phyloP scores from a whole-genome alignment of 2,797 vertebrate genomes.

The Bovichtus variegatus region DNA sequence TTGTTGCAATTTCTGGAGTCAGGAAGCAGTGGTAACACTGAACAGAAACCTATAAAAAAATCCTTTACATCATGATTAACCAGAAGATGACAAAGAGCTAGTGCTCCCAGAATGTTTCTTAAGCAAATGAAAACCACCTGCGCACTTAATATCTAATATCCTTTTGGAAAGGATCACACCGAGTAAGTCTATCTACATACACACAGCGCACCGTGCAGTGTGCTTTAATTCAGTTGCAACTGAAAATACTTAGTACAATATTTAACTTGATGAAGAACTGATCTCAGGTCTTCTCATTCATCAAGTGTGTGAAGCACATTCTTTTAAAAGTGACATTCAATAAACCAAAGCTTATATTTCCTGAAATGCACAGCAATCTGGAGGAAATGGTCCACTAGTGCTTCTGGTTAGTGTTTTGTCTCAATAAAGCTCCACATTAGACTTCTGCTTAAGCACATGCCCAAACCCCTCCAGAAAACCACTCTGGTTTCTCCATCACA shows the following conservation, averaged over 20 bases:
- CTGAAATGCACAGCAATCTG: slow-evolving; percentile 53
- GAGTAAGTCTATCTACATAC: slow-evolving; percentile 15
- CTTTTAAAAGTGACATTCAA: slow-evolving; percentile 55
- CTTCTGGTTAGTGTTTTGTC: slow-evolving; percentile 74
- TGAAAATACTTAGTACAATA: not conserved
- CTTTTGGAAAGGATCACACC: slow-evolving; percentile 33
- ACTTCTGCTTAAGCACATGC: slow-evolving; percentile 22
- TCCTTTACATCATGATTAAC: slow-evolving; percentile 72
- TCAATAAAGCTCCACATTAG: slow-evolving; percentile 59
- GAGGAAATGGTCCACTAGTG: slow-evolving; percentile 57
- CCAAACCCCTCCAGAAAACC: slow-evolving; percentile 8
- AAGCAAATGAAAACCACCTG: slow-evolving; percentile 81
- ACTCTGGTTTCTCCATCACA: slow-evolving; percentile 22
- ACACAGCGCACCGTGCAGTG: not conserved
- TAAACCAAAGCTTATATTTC: slow-evolving; percentile 70
- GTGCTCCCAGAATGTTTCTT: slow-evolving; percentile 24
- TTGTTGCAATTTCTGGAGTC: slow-evolving; percentile 49
- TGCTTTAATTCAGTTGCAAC: not conserved
- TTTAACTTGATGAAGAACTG: slow-evolving; percentile 8
- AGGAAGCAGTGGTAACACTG: slow-evolving; percentile 60
- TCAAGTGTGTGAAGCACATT: slow-evolving; percentile 33
- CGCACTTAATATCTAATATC: slow-evolving; percentile 51
- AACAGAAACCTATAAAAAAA: slow-evolving; percentile 73
- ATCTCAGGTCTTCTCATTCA: slow-evolving; percentile 40
- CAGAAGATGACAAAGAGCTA: slow-evolving; percentile 66